Evolutionary conservation across 1,140 invertebrate species (phyloP).

Genomic region (Sesamia nonagrioides): DNA sequence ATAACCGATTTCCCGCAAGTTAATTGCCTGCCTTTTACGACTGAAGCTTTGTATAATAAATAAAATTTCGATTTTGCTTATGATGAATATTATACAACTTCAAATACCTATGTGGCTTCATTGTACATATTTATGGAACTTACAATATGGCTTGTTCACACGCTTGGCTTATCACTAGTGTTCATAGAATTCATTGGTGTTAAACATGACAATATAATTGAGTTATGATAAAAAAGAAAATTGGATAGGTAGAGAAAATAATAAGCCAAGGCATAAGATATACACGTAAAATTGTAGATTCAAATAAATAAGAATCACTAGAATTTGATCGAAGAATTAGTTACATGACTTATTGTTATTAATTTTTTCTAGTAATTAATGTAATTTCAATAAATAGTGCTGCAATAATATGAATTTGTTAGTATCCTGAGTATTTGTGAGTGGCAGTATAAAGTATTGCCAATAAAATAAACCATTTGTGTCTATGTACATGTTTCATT

Average conservation of each 20-base stretch:
- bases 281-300: conserved; percentile 36
- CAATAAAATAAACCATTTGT: background rate
- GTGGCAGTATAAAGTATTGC: conserved; percentile 29
- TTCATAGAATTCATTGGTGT: conserved; percentile 44
- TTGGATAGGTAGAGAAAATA: conserved; percentile 31
- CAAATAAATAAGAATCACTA: conserved; percentile 38
- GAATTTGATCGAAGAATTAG: conserved; percentile 43
- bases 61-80: conserved; percentile 50
- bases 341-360: conserved; percentile 31
- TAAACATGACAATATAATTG: conserved; percentile 37
- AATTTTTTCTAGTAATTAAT: conserved; percentile 1
- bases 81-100: conserved; percentile 53
- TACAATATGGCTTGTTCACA: conserved; percentile 72
- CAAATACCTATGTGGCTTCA: conserved; percentile 75
- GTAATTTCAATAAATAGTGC: conserved; percentile 51
- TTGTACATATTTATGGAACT: conserved; percentile 74
- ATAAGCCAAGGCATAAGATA: conserved; percentile 22
- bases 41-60: conserved; percentile 28
- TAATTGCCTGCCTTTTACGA: conserved; percentile 72
- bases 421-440: conserved; percentile 54
- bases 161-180: conserved; percentile 52
- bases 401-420: conserved; percentile 34
- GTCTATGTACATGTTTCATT: conserved; percentile 23
- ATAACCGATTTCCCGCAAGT: conserved; percentile 59
- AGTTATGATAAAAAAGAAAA: conserved; percentile 9